Conservation (phyloP, 2,113 vertebrate genomes). For the Psittacula cyanocephala region DNA sequence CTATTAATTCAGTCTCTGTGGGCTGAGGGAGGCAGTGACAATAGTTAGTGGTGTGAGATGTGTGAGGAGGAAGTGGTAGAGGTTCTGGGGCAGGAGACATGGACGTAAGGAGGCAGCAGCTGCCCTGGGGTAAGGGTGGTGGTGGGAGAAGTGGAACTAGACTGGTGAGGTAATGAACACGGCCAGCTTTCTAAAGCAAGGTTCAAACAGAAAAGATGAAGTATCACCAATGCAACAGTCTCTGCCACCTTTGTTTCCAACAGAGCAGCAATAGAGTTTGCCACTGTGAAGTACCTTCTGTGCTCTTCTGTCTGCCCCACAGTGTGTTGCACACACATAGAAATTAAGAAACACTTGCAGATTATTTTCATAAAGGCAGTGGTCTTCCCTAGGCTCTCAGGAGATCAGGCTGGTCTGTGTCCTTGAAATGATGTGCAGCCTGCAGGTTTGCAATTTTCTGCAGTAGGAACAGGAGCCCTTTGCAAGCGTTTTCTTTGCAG, state of each 20-base stretch:
- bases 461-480: neutral
- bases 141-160: neutral
- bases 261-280: neutral
- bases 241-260: neutral
- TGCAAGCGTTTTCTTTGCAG: neutral
- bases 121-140: slow-evolving; percentile 5
- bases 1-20: neutral
- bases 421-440: neutral
- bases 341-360: neutral
- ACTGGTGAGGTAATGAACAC: neutral
- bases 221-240: neutral
- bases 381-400: neutral
- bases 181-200: neutral
- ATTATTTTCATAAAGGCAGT: neutral
- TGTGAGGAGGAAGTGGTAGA: slow-evolving; percentile 28
- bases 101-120: neutral
- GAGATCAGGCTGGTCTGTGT: neutral
- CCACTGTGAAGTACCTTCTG: neutral
- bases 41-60: neutral
- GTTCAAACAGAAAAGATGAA: neutral
- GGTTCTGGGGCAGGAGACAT: neutral
- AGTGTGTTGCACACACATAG: accelerated
- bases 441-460: neutral
- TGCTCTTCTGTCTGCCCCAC: neutral
- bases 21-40: neutral